Base-by-base conservation (phyloP, 2,113 vertebrate genomes). In the Vanacampus margaritifer region DNA sequence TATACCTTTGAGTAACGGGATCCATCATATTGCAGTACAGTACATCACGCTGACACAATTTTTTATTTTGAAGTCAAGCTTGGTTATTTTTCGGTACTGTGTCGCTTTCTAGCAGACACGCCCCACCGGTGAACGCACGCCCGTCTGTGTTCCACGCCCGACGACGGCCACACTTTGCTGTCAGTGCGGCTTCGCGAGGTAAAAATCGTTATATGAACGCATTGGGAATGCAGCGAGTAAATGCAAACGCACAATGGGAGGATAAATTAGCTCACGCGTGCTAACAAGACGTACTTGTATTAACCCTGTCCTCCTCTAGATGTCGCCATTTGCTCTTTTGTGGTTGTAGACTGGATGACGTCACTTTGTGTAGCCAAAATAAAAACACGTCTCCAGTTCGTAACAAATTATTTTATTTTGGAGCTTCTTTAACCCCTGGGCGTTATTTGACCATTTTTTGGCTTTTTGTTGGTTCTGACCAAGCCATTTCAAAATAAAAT, bases 361-460 rank as follows among this genome's bases (percentile, higher is more conserved):
- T 48, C 36, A 65, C 16, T 64, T 43, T 62, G 10, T 43, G 16
- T 62, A 1, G n/a, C 3, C 23, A 5, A 0, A 10, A 11, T 39
- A 45, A 41, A 61, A 16, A 6, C 26, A 41, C 1, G 0, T 0
- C 0, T 97, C 95, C 95, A 94, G 45, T n/a, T 50, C n/a, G 19
- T 50, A 17, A 21, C 21, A 50, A n/a, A 50, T 51, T 51, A 11
- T 11, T 51, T 51, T n/a, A 51, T 51, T 23, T 51, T 11, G 46
- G 7, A 48, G 19, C 2, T 17, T 45, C 5, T 46, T 19, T 6
- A 17, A n/a, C n/a, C n/a, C n/a, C n/a, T n/a, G n/a, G n/a, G n/a
- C n/a, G n/a, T n/a, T n/a, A n/a, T n/a, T n/a, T n/a, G n/a, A n/a
- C n/a, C n/a, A n/a, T n/a, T n/a, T n/a, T n/a, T n/a, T n/a, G n/a